These are phyloP conservation scores for Strongylocentrotus purpuratus DNA, from an alignment of 35 echinoderm and acorn worm species.

Conservation along the genomic window DNA sequence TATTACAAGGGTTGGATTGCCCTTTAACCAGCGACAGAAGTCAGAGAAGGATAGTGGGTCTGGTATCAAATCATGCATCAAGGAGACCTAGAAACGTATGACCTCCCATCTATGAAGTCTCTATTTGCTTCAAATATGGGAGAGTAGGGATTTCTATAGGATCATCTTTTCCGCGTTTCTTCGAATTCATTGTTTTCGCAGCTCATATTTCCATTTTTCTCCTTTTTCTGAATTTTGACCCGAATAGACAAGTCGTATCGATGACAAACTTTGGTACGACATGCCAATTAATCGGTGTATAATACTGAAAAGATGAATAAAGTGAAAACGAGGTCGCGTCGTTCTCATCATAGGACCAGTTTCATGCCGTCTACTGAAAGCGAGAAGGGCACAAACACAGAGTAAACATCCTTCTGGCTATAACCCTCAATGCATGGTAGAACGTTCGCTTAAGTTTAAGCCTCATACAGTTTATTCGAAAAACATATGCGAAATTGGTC, in stretches of 20 bases:
- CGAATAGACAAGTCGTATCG: background rate
- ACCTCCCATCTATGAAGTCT: background rate
- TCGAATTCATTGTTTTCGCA: slow-evolving; percentile 3
- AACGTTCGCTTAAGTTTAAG: no score
- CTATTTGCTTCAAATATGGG: background rate
- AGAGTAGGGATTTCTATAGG: background rate
- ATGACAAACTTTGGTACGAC: background rate
- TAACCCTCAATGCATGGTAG: no score
- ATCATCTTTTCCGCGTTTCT: background rate
- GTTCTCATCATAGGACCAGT: background rate
- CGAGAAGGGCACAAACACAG: no score
- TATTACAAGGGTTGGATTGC: no score
- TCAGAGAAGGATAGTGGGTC: no score
- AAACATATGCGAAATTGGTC: no score
- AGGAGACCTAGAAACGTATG: background rate
- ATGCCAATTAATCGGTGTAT: background rate
- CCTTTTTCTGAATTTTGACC: background rate
- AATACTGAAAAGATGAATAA: background rate
- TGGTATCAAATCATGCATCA: no score
- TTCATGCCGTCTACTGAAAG: background rate
- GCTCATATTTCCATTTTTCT: background rate
- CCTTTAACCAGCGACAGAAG: background rate
- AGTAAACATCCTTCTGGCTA: no score
- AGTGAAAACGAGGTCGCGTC: background rate
- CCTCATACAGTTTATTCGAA: no score